Evolutionary conservation across 2,113 vertebrate species (phyloP).

Genomic region (Empidonax alnorum): DNA sequence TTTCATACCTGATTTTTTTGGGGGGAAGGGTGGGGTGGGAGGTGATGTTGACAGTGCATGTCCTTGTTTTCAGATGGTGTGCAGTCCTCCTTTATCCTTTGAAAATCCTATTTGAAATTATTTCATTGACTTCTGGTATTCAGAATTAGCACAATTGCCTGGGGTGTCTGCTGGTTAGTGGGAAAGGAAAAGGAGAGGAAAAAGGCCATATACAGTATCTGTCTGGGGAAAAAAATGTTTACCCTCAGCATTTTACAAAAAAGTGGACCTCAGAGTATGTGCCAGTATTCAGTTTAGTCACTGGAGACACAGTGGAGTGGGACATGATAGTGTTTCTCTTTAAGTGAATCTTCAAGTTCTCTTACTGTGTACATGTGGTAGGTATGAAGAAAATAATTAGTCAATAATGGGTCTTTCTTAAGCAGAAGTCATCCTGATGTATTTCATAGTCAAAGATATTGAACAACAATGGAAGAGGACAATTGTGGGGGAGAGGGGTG

Average conservation of each 20-base stretch:
- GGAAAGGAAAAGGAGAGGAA: neutral
- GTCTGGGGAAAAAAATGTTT: neutral
- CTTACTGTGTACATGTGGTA: neutral
- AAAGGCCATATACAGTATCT: neutral
- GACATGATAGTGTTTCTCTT: neutral
- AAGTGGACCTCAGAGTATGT: neutral
- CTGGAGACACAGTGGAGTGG: neutral
- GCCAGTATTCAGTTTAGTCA: neutral
- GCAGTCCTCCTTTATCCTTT: neutral
- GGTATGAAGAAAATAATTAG: neutral
- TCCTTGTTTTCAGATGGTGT: neutral
- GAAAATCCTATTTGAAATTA: neutral
- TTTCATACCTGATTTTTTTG: neutral
- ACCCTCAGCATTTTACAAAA: neutral
- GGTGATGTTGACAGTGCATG: accelerated
- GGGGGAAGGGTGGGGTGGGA: accelerated
- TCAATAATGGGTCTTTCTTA: neutral
- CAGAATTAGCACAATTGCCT: neutral
- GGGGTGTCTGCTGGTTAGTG: neutral
- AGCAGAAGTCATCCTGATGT: neutral
- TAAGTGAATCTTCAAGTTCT: neutral
- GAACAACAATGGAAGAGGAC: neutral
- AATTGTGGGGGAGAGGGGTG: accelerated
- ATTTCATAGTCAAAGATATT: neutral
- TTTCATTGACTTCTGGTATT: neutral